phyloP scores from a whole-genome alignment of 1,140 invertebrate genomes.

The Drosophila insularis region DNA sequence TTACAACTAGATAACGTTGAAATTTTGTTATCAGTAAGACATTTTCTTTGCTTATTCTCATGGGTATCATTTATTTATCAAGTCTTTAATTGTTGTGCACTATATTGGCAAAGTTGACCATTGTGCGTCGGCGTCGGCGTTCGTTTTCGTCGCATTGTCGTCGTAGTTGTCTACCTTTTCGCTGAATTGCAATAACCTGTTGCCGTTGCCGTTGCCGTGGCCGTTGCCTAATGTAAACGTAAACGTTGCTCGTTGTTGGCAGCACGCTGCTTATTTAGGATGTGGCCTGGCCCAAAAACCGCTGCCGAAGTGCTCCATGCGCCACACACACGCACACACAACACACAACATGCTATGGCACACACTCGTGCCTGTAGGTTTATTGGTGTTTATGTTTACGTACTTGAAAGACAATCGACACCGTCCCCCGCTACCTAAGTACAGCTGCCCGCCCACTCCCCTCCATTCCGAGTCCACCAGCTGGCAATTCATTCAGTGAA shows the following conservation, averaged over 20 bases:
- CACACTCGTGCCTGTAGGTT: slow-evolving; percentile 26
- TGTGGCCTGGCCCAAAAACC: slow-evolving; percentile 47
- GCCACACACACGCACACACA: too few species aligned
- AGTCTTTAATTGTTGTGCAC: too few species aligned
- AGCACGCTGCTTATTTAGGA: slow-evolving; percentile 70
- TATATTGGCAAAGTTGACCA: too few species aligned
- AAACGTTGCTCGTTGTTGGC: slow-evolving; percentile 17
- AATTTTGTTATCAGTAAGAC: too few species aligned
- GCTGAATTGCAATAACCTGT: slow-evolving; percentile 80
- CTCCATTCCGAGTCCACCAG: slow-evolving; percentile 17
- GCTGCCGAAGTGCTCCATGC: slow-evolving; percentile 35
- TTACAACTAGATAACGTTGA: too few species aligned
- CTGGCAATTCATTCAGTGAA: slow-evolving; percentile 41
- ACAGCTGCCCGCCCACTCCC: slow-evolving; percentile 4
- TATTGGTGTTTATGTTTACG: slow-evolving; percentile 52
- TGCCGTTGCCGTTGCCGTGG: slow-evolving; percentile 64
- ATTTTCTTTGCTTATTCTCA: too few species aligned
- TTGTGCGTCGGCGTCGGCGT: slow-evolving; percentile 11
- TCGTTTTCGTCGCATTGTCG: slow-evolving; percentile 61
- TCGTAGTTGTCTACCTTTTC: slow-evolving; percentile 41
- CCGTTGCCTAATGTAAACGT: slow-evolving; percentile 74
- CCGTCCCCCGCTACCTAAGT: slow-evolving; percentile 7
- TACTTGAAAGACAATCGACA: slow-evolving; percentile 64
- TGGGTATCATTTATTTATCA: too few species aligned
- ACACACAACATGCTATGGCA: too few species aligned